A percentile compares a stretch with the other conserved stretches of the same genome.
Evolutionary conservation across 2,113 vertebrate genomes (phyloP).

Genomic region (Cynopterus brachyotis): DNA sequence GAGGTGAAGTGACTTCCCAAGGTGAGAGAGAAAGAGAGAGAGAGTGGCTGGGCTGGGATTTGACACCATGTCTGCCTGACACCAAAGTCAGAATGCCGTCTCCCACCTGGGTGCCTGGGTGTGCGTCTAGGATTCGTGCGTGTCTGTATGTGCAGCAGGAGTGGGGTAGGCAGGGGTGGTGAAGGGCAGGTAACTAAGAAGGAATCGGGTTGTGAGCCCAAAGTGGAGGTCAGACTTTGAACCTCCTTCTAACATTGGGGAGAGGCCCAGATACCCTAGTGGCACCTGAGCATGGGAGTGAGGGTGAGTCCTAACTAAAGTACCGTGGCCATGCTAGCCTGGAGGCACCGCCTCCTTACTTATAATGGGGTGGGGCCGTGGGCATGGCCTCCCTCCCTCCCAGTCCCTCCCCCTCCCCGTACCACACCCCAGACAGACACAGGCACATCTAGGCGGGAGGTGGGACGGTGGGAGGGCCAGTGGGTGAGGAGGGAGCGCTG

Average conservation of each 20-base stretch:
- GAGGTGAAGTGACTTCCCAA: background rate
- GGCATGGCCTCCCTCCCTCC: constrained; percentile 38
- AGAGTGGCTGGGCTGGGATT: background rate
- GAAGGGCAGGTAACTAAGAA: background rate
- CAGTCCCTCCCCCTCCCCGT: background rate
- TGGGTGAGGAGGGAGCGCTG: constrained; percentile 49
- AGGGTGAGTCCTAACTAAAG: background rate
- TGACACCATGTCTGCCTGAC: background rate
- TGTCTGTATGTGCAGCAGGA: background rate
- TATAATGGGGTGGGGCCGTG: background rate
- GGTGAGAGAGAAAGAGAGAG: background rate
- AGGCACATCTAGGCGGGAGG: constrained; percentile 76
- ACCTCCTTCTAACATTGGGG: background rate
- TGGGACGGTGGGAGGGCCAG: constrained; percentile 56
- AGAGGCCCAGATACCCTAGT: background rate
- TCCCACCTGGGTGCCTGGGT: background rate
- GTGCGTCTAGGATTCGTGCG: background rate
- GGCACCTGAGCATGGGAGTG: background rate
- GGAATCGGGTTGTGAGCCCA: background rate
- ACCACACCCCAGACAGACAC: constrained; percentile 67
- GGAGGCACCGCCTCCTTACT: background rate
- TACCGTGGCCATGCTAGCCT: background rate
- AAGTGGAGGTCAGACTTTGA: background rate
- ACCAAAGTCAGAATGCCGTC: background rate
- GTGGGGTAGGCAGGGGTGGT: background rate